Evolutionary conservation across 1,140 invertebrate species (phyloP), one percentile per base, ranked within the genome.

Genomic region (Nasonia giraulti): DNA sequence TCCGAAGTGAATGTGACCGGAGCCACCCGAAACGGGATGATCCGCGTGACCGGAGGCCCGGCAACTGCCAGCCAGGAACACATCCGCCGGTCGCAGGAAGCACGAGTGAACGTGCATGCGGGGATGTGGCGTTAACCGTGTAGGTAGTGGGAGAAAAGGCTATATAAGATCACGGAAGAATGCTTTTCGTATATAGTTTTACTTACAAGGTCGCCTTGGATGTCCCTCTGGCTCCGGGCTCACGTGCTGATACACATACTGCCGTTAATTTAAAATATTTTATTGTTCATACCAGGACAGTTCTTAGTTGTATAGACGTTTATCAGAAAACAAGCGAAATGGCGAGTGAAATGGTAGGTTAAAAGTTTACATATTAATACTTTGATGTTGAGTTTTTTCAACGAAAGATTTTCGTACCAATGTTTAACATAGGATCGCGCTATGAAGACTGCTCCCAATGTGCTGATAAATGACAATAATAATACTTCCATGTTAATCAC

Each of bases 101-200:
- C 69, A 20, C 33, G 33, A 62, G 83, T 85, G 83, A 80, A 75
- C 40, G 83, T 80, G 47, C 62, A 76, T n/a, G 76, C 47, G 14
- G 83, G 83, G 50, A 66, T 68, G 55, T 71, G 66, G 78, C 78
- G 37, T 11, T 33, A 44, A n/a, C 37, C 27, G 14, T 17, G 12
- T 69, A 69, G 91, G 12, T 69, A 69, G 91, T 89, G 90, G 91
- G 90, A 89, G 87, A 88, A 90, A 88, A 90, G 87, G 88, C 91
- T 92, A 92, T 92, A 92, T 92, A 92, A 93, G 90, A 89, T 88
- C 92, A 90, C 87, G 88, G 87, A 90, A 86, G 79, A 89, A 84
- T 86, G 88, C 82, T 88, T 89, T 89, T 86, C 80, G 86, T 91
- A 91, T 92, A 89, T 91, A 91, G 91, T 92, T 82, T 84, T 89